Conservation (phyloP, 2,797 vertebrate species). For the Nothura maculosa region DNA sequence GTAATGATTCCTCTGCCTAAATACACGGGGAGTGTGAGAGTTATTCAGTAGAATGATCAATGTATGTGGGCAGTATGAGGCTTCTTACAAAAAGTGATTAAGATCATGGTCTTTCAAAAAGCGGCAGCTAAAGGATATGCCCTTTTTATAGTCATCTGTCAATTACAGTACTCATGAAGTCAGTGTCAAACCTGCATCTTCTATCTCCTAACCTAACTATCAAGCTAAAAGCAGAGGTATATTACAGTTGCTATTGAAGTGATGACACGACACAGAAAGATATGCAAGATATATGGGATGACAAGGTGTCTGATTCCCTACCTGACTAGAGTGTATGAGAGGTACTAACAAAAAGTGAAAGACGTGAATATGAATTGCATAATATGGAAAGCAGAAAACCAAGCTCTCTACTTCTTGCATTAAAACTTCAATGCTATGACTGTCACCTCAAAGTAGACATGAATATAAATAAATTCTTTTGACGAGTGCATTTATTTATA, state of each 20-base stretch:
- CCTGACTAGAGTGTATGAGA: background rate
- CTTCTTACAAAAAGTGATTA: background rate
- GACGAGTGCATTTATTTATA: background rate
- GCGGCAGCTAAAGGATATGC: background rate
- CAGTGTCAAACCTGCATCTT: background rate
- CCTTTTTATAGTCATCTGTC: background rate
- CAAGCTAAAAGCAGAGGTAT: background rate
- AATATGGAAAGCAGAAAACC: background rate
- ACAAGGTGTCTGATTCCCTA: background rate
- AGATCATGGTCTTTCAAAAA: background rate
- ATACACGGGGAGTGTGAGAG: fast-evolving
- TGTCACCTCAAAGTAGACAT: background rate
- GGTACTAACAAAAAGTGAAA: background rate
- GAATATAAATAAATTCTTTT: background rate
- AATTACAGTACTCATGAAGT: background rate
- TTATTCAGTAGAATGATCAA: background rate
- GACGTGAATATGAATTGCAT: background rate
- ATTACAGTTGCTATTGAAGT: background rate
- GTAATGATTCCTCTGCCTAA: background rate
- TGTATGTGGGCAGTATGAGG: background rate
- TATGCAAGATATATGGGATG: background rate
- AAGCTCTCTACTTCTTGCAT: background rate
- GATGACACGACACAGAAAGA: background rate
- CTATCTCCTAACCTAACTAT: background rate
- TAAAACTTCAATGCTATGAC: background rate